Evolutionary conservation across 2,888 invertebrate genomes (phyloP).

Genomic region (Eupithecia exiguata): DNA sequence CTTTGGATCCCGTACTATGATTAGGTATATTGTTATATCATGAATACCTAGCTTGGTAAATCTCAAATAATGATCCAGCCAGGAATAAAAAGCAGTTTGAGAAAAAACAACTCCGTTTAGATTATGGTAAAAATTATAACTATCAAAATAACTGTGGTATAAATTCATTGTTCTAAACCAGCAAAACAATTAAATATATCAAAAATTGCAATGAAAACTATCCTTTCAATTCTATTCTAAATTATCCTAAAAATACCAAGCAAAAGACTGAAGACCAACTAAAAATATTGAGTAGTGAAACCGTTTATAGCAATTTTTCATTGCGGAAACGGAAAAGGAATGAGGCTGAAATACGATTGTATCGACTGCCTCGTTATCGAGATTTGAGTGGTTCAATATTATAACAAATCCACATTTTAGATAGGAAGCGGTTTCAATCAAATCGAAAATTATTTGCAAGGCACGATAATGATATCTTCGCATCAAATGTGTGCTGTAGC

Average conservation of each 20-base stretch:
- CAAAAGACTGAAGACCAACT: background rate
- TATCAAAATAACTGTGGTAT: too few species aligned
- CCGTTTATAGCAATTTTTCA: constrained; percentile 17
- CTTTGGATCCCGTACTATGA: too few species aligned
- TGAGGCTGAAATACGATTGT: constrained; percentile 31
- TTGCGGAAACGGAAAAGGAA: constrained; percentile 20
- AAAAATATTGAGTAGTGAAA: constrained; percentile 11
- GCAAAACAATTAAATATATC: too few species aligned
- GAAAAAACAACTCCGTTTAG: background rate
- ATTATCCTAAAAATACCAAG: background rate
- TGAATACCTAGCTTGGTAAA: background rate
- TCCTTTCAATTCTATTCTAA: too few species aligned
- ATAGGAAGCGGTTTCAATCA: background rate
- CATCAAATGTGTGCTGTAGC: too few species aligned
- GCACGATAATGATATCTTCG: background rate
- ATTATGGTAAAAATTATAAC: too few species aligned
- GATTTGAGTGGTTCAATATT: constrained; percentile 47
- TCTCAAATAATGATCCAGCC: background rate
- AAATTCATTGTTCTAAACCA: too few species aligned
- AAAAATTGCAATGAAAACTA: too few species aligned
- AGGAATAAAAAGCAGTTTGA: background rate
- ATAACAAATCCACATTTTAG: constrained; percentile 28
- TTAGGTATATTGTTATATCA: background rate
- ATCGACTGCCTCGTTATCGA: constrained; percentile 47
- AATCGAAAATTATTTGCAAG: background rate